phyloP scores from a whole-genome alignment of 2,113 vertebrate genomes.

The Mustelus asterias region DNA sequence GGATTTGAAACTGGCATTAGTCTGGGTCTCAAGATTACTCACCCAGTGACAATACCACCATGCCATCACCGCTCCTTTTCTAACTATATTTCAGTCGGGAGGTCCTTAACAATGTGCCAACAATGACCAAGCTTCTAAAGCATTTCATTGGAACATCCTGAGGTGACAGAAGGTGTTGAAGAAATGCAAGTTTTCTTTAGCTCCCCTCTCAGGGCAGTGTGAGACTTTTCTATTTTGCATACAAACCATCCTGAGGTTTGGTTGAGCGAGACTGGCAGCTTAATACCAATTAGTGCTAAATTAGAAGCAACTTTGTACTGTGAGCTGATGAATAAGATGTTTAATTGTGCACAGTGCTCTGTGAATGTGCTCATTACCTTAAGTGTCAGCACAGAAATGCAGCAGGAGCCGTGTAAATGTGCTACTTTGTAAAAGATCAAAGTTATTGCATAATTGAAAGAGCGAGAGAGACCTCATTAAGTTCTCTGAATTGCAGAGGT shows the following conservation, averaged over 20 bases:
- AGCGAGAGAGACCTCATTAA: constrained; percentile 13
- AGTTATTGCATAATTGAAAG: constrained; percentile 32
- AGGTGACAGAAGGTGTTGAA: not conserved
- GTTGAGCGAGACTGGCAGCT: not conserved
- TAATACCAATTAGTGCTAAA: constrained; percentile 22
- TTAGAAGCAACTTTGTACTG: not conserved
- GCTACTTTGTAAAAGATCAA: constrained; percentile 30
- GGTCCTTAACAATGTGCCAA: not conserved
- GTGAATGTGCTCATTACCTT: constrained; percentile 24
- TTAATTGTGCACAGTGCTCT: constrained; percentile 22
- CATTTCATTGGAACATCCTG: not conserved
- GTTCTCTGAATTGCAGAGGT: not conserved
- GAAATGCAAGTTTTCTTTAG: not conserved
- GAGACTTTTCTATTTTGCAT: not conserved
- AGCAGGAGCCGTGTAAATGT: not conserved
- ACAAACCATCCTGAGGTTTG: not conserved
- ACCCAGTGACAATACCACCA: no score
- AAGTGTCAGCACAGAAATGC: constrained; percentile 20
- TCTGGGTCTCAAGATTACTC: no score
- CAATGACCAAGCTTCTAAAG: not conserved
- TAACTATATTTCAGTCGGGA: not conserved
- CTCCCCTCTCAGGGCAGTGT: not conserved
- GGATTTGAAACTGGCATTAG: no score
- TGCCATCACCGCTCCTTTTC: no score
- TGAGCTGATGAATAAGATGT: constrained; percentile 26